Evolutionary conservation across 37 sponge, comb jelly and placozoan genomes (phyloP), one percentile per base, ranked within the genome.

Genomic region (Haliclona indistincta): DNA sequence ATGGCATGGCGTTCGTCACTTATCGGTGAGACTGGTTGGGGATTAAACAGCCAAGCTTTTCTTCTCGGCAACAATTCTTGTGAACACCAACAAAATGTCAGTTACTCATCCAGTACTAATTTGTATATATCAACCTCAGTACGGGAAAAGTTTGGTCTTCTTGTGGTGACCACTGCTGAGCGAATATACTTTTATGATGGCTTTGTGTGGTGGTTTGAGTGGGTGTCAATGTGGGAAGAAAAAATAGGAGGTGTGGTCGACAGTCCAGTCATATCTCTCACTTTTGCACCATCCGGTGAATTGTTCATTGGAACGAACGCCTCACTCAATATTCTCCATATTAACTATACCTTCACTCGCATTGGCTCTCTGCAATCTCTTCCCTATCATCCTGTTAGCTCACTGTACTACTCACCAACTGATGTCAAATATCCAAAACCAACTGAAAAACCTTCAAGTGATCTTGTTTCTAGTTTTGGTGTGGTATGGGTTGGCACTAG

Each of bases 221-320:
- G 93, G 93, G 73, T 73, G 0, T 92, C 93, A 2, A 33, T 62
- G 1, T 87, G 93, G 93, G 34, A 66, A 28, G 56, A 71, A 5
- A 81, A 89, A 13, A 62, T 75, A 17, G 93, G 93, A n/a, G 93
- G 93, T 17, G 89, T 83, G 55, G 75, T 92, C n/a, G 93, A 92
- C 71, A 89, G 93, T 0, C 67, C 78, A 0, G 84, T 83, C 54
- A 81, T 81, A 0, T 63, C 88, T 10, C 41, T 92, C 58, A 43
- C 78, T 23, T 83, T 92, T 64, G 77, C 56, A 39, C 77, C 84
- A 20, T 37, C 76, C 52, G 93, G 93, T 6, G 81, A 80, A 20
- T 67, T 92, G 4, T 92, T 66, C 49, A 70, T 92, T 11, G 77
- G 76, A 0, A 92, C 83, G 60, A 92, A 92, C 55, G 81, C 84